Evolutionary conservation across 2,113 vertebrate genomes (phyloP).

Genomic region (Xiphophorus couchianus): DNA sequence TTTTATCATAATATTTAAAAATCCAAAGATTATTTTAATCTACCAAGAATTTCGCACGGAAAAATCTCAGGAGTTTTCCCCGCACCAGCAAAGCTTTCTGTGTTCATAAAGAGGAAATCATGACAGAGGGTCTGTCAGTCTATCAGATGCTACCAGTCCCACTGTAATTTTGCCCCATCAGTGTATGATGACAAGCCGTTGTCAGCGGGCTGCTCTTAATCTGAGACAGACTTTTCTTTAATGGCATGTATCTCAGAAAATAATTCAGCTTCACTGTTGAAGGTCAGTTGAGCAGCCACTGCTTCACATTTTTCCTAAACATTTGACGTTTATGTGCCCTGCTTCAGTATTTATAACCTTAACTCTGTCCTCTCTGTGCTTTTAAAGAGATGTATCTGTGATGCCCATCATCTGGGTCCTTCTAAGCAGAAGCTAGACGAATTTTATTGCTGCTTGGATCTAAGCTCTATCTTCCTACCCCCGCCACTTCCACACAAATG

Average conservation of each 20-base stretch:
- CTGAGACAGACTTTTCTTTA: conserved; percentile 31
- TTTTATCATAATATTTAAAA: too few relatives aligned
- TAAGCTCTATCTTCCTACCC: background rate
- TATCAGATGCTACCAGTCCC: conserved; percentile 63
- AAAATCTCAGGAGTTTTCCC: too few relatives aligned
- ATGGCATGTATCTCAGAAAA: conserved; percentile 12
- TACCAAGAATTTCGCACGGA: too few relatives aligned
- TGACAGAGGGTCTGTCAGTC: conserved; percentile 64
- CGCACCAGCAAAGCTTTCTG: too few relatives aligned
- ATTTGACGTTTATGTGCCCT: background rate
- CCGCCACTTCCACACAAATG: conserved; percentile 12
- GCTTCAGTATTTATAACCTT: conserved; percentile 5
- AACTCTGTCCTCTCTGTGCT: conserved; percentile 3
- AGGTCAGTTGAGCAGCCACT: background rate
- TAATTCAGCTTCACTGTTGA: background rate
- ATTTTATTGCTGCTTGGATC: background rate
- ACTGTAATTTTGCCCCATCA: conserved; percentile 67
- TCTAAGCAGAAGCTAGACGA: conserved; percentile 14
- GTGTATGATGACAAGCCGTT: conserved; percentile 50
- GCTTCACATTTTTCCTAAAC: background rate
- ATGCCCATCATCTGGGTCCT: background rate
- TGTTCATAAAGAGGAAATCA: conserved; percentile 72
- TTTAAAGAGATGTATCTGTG: conserved; percentile 2
- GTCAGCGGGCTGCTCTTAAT: conserved; percentile 52
- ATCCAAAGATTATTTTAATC: too few relatives aligned